Percentiles rank a stretch among this genome's conserved stretches.
Conservation (phyloP, 2,888 invertebrate species). For the Caenorhabditis angaria region DNA sequence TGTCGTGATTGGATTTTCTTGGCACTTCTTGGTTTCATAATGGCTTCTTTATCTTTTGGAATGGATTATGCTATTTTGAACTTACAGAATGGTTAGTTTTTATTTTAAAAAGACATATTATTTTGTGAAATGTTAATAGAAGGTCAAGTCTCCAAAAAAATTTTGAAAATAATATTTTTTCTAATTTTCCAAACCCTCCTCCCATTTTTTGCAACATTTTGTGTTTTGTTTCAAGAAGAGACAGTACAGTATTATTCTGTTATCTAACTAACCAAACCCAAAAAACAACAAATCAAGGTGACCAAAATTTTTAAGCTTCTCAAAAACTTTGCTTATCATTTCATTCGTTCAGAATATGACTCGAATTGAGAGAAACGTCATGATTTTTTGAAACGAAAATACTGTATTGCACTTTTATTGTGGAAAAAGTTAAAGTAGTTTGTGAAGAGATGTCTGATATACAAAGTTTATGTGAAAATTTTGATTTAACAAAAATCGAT, state of each 20-base stretch:
- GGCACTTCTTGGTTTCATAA: slow-evolving; percentile 74
- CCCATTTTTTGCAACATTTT: slow-evolving; percentile 7
- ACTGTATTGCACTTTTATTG: no score
- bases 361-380: no score
- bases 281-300: neutral
- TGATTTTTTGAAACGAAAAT: no score
- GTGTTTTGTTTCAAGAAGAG: neutral
- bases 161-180: no score
- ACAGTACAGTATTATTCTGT: slow-evolving; percentile 5
- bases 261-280: no score
- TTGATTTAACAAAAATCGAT: no score
- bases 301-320: neutral
- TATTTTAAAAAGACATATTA: neutral
- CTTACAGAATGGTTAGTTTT: slow-evolving; percentile 57
- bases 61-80: slow-evolving; percentile 66
- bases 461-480: no score
- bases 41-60: slow-evolving; percentile 71
- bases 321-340: neutral
- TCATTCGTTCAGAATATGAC: slow-evolving; percentile 13
- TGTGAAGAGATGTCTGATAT: no score
- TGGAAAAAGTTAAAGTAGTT: no score
- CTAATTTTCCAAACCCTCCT: no score
- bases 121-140: no score
- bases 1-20: slow-evolving; percentile 74
- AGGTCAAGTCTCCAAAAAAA: no score